Percentiles rank a stretch among this genome's conserved stretches.
Evolutionary conservation across 2,113 vertebrate species (phyloP).

Genomic region (Pyxicephalus adspersus): DNA sequence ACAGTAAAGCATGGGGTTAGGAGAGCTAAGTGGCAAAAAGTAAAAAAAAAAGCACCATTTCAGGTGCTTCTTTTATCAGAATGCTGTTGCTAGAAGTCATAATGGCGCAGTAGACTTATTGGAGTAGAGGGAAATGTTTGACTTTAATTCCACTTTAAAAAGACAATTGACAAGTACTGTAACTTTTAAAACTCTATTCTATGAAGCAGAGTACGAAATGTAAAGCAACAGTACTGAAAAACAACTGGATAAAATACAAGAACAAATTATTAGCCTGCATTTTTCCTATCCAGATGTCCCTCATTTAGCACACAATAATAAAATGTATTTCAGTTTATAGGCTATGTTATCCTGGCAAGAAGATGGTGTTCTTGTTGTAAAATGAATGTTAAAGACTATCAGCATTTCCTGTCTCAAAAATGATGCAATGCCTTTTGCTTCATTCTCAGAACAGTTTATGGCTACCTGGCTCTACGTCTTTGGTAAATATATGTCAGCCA

Average conservation of each 20-base stretch:
- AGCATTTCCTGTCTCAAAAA: slow-evolving; percentile 34
- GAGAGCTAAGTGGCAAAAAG: too few relatives aligned
- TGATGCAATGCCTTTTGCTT: neutral
- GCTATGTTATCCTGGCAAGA: slow-evolving; percentile 35
- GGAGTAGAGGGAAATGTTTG: too few relatives aligned
- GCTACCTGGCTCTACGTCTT: slow-evolving; percentile 12
- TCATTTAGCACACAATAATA: slow-evolving; percentile 38
- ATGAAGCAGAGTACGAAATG: slow-evolving; percentile 5
- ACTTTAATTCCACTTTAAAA: slow-evolving; percentile 39
- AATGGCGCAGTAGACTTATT: too few relatives aligned
- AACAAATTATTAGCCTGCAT: slow-evolving; percentile 8
- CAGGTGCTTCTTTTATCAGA: too few relatives aligned
- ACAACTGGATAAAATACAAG: slow-evolving; percentile 13
- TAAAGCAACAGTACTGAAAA: slow-evolving; percentile 31
- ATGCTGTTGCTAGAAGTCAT: too few relatives aligned
- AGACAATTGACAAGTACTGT: slow-evolving; percentile 30
- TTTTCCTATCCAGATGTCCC: slow-evolving; percentile 42
- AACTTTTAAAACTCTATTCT: slow-evolving; percentile 16
- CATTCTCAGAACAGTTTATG: neutral
- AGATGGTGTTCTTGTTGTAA: slow-evolving; percentile 26
- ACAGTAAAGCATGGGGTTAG: too few relatives aligned
- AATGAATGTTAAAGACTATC: slow-evolving; percentile 17
- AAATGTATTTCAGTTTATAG: slow-evolving; percentile 31
- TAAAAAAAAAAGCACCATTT: too few relatives aligned
- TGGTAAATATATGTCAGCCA: neutral